Conservation (phyloP, 2,888 invertebrate species). For the Sinohyriopsis cumingii region DNA sequence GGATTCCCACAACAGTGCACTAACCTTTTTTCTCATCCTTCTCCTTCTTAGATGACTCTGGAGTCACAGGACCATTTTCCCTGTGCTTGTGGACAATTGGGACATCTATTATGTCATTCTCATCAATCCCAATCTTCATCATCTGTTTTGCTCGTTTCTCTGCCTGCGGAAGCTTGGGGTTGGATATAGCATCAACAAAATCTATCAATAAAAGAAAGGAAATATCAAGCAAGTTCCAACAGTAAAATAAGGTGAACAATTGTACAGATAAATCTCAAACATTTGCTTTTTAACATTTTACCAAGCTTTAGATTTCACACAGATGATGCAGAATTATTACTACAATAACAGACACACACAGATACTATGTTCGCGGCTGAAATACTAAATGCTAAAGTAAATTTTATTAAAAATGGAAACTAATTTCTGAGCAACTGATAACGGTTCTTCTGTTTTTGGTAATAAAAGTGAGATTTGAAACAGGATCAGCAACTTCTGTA, state of each 20-base stretch:
- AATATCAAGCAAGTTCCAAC: neutral
- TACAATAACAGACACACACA: neutral
- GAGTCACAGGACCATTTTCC: conserved; percentile 34
- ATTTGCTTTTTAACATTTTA: no score
- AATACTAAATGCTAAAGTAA: no score
- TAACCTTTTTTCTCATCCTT: conserved; percentile 52
- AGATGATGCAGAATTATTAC: neutral
- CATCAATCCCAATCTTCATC: conserved; percentile 91
- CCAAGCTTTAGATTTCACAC: no score
- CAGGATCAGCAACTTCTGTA: no score
- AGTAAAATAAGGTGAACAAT: neutral
- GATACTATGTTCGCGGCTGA: no score
- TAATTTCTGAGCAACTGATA: no score
- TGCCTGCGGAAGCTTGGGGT: conserved; percentile 82
- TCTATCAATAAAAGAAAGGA: conserved; percentile 75
- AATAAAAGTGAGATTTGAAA: no score
- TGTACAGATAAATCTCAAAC: no score
- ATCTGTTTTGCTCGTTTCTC: conserved; percentile 92
- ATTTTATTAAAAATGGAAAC: no score
- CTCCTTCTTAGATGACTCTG: conserved; percentile 32
- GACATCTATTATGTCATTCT: conserved; percentile 68
- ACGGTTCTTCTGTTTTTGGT: no score
- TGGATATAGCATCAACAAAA: conserved; percentile 97
- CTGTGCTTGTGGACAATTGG: conserved; percentile 39
- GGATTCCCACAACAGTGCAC: neutral